Evolutionary conservation across 2,888 invertebrate genomes (phyloP).

Genomic region (Cephus spinipes): DNA sequence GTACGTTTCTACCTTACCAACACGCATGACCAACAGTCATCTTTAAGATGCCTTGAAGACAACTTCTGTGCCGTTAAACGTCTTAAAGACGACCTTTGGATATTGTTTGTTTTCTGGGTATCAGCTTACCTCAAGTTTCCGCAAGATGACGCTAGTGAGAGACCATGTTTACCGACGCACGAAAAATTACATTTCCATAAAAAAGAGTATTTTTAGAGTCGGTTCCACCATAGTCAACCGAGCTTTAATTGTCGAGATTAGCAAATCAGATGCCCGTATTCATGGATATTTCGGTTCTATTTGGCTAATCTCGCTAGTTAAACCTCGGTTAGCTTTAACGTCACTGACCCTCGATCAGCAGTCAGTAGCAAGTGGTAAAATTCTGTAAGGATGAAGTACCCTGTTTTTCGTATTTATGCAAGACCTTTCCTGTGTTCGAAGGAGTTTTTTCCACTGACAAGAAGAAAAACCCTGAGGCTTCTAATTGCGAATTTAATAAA

Average conservation of each 20-base stretch:
- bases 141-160: background rate
- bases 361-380: background rate
- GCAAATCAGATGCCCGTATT: too few relatives aligned
- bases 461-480: background rate
- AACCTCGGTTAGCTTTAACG: too few relatives aligned
- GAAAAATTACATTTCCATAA: too few relatives aligned
- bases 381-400: background rate
- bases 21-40: background rate
- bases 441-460: background rate
- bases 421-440: background rate
- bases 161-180: background rate
- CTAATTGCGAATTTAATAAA: constrained; percentile 2
- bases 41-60: too few relatives aligned
- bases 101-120: too few relatives aligned
- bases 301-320: too few relatives aligned
- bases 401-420: background rate
- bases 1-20: background rate
- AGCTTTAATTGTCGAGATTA: too few relatives aligned
- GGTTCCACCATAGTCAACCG: too few relatives aligned
- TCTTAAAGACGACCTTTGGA: too few relatives aligned
- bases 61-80: too few relatives aligned
- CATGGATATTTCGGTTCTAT: too few relatives aligned
- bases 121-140: background rate
- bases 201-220: too few relatives aligned
- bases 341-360: background rate